Base-by-base conservation (phyloP, 2,888 invertebrate species). In the Idaea biselata region DNA sequence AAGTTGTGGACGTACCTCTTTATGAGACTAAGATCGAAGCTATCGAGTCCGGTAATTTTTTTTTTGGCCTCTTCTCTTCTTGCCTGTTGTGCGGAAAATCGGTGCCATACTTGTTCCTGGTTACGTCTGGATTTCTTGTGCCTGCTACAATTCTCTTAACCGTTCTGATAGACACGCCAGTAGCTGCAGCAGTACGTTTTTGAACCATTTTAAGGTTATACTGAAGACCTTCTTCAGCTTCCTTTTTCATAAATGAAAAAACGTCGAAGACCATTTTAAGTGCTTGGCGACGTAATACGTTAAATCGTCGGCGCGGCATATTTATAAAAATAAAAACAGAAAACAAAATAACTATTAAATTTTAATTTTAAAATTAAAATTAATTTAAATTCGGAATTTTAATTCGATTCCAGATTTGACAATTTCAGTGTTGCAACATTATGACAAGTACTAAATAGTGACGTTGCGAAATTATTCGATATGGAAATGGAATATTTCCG, bases 1-100 rank as follows among this genome's bases (percentile, higher is more conserved):
- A 73, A 79, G 63, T 77, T 79, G 55, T 81, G 76, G 7, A 80
- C 70, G 44, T 71, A 73, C 18, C 75, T 73, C n/a, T 68, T 79
- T 18, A 80, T 75, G 0, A 77, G 74, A 4, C 73, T 70, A 65
- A 74, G 71, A 58, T 77, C 73, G 58, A 78, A 78, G 44, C 61
- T 70, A 54, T 78, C 75, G 2, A 55, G n/a, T 6, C 17, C 55
- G n/a, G 55, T 55, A 17, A 54, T 16, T 17, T n/a, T 6, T 55
- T 55, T 55, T 55, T 55, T 55, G 55, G n/a, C 17, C 55, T 55
- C 16, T n/a, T 16, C 55, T n/a, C 17, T 55, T 55, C n/a, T 55
- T 55, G 55, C 55, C 55, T 7, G 55, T 16, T 55, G 55, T 55
- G n/a, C 55, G n/a, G 14, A 55, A n/a, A 16, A 55, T 16, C n/a